These are phyloP conservation scores for Dicyrtomina minuta DNA, from an alignment of 2,888 invertebrate species.

Conservation along the genomic window DNA sequence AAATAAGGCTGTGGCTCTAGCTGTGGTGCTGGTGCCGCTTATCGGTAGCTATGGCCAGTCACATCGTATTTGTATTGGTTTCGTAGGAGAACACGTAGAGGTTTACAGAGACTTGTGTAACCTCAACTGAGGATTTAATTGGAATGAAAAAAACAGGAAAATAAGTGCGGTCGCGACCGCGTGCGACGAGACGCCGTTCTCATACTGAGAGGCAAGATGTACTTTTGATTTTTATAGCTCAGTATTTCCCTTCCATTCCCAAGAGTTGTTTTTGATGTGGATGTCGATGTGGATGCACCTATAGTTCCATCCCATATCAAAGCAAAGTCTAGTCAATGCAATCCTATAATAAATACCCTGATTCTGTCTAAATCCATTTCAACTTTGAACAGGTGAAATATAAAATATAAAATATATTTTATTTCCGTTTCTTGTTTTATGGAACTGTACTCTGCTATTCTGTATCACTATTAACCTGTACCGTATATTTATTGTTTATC, in stretches of 20 bases:
- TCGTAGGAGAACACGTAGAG: too few species aligned
- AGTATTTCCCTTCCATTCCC: not conserved
- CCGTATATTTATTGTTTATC: too few species aligned
- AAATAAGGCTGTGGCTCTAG: not conserved
- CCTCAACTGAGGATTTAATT: constrained; percentile 21
- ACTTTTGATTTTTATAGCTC: too few species aligned
- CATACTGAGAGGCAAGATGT: not conserved
- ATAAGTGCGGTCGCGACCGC: constrained; percentile 19
- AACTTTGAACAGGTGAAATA: constrained; percentile 15
- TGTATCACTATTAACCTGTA: too few species aligned
- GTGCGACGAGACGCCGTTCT: constrained; percentile 6
- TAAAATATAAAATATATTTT: not conserved
- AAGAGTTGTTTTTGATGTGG: not conserved
- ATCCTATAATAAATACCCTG: not conserved
- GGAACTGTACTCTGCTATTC: not conserved
- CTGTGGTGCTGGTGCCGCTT: too few species aligned
- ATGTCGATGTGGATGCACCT: too few species aligned
- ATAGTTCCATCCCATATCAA: too few species aligned
- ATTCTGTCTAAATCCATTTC: not conserved
- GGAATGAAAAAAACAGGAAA: constrained; percentile 10
- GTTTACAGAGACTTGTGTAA: not conserved
- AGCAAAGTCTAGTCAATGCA: too few species aligned
- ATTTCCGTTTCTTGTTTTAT: constrained; percentile 26
- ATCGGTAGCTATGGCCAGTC: too few species aligned
- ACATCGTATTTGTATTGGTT: too few species aligned